phyloP scores from a whole-genome alignment of 2,113 vertebrate genomes.

The Sorex araneus region DNA sequence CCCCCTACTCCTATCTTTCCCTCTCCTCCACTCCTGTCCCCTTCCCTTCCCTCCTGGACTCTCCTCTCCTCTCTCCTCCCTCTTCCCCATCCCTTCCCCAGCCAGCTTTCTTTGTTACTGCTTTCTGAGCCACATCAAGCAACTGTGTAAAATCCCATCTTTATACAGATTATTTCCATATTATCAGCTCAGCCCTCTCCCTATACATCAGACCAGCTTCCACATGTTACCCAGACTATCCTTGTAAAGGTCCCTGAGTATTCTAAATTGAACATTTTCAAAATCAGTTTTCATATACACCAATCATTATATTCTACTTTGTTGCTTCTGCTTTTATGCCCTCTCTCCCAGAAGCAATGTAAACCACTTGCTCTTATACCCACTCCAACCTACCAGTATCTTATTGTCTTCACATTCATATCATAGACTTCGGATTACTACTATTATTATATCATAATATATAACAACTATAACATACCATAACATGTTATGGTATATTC shows the following conservation, averaged over 20 bases:
- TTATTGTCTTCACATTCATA: not conserved
- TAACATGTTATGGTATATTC: too few species aligned
- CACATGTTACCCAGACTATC: not conserved
- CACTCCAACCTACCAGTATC: not conserved
- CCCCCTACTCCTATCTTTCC: too few species aligned
- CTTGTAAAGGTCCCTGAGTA: not conserved
- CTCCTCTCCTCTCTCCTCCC: not conserved
- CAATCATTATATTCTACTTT: too few species aligned
- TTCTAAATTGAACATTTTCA: slow-evolving; percentile 2
- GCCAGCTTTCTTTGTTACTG: not conserved
- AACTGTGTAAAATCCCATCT: slow-evolving; percentile 54
- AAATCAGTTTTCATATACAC: not conserved
- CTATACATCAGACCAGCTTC: slow-evolving; percentile 26
- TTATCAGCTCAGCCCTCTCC: not conserved
- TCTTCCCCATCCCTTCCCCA: too few species aligned
- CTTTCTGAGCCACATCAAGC: not conserved
- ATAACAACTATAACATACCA: too few species aligned
- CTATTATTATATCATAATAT: too few species aligned
- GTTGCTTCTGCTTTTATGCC: not conserved
- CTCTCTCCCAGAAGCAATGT: not conserved
- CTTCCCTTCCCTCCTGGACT: not conserved
- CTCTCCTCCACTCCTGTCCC: too few species aligned
- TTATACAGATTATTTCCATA: not conserved
- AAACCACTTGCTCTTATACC: not conserved
- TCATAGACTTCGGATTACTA: too few species aligned